Base-by-base conservation (phyloP, 2,888 invertebrate species). In the Mesorhabditis spiculigera region DNA sequence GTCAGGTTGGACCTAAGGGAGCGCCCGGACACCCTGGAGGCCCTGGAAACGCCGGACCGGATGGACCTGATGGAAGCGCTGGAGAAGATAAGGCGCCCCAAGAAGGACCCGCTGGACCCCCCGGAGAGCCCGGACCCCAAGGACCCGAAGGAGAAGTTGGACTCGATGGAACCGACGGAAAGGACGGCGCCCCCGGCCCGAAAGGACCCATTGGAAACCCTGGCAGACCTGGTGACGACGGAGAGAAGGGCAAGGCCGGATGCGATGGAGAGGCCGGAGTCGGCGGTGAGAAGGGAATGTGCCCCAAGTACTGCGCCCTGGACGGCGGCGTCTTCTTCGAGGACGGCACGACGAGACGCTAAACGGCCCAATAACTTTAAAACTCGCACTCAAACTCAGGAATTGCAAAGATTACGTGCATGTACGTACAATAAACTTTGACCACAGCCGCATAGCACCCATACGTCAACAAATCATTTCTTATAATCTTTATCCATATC, bases 111-210 rank as follows among this genome's bases (percentile, higher is more conserved):
- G 64, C 70, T 42, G 76, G 76, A 69, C 72, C 67, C 62, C 65
- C 68, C 8, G 78, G 77, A 68, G 66, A 68, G 5, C 68, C 77
- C 6, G 79, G 79, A 68, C 71, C 73, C 68, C 66, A 68, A 45
- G 73, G 75, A 43, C 68, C 68, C 42, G 71, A 70, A 28, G 79
- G 77, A 70, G 73, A 73, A 13, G 75, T 77, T 4, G 74, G 78
- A 71, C 65, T 73, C 65, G 75, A 73, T 58, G 75, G 71, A 10
- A 71, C 67, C 16, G 65, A 71, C 50, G 71, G 58, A n/a, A 8
- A 50, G n/a, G 72, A 69, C 13, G 58, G 58, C 8, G 10, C 8
- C 8, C 72, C 68, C 65, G 67, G 68, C 61, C 63, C 66, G 64
- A 69, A 73, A 61, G 45, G 67, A 16, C 68, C 68, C 63, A 67